Conservation (phyloP, 2,113 vertebrate species). For the Macrotis lagotis region DNA sequence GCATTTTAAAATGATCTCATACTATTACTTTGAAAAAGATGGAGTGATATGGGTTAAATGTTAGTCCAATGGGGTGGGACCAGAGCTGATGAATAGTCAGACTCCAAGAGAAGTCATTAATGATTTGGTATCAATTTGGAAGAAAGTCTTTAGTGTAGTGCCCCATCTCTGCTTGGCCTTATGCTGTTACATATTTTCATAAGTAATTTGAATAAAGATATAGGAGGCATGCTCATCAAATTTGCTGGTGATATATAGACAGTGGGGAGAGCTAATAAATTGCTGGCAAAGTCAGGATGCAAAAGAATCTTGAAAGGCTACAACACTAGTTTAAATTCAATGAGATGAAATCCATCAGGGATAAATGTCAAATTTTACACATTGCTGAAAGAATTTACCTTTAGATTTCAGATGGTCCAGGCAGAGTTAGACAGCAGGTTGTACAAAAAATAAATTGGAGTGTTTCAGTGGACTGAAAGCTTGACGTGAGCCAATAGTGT, state of each 20-base stretch:
- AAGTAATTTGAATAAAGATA: not conserved
- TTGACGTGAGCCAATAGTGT: not conserved
- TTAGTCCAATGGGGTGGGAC: not conserved
- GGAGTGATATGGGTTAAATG: not conserved
- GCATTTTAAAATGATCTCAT: not conserved
- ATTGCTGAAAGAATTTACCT: not conserved
- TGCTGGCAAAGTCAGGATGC: not conserved
- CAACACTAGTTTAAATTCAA: not conserved
- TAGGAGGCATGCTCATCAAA: not conserved
- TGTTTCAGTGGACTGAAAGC: not conserved
- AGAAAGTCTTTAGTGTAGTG: not conserved
- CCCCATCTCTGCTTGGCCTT: not conserved
- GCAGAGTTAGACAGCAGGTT: not conserved
- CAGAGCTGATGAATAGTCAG: not conserved
- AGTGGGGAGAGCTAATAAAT: not conserved
- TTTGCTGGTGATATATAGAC: not conserved
- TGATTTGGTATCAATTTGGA: not conserved
- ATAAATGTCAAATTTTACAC: not conserved
- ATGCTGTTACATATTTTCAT: not conserved
- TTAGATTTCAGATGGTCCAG: not conserved
- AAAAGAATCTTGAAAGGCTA: not conserved
- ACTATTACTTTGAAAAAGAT: not conserved
- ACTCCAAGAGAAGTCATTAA: not conserved
- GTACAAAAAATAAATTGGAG: not conserved
- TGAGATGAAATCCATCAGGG: not conserved